These are phyloP conservation scores for Nephrotoma appendiculata DNA, from an alignment of 2,888 invertebrate species.

Conservation along the genomic window DNA sequence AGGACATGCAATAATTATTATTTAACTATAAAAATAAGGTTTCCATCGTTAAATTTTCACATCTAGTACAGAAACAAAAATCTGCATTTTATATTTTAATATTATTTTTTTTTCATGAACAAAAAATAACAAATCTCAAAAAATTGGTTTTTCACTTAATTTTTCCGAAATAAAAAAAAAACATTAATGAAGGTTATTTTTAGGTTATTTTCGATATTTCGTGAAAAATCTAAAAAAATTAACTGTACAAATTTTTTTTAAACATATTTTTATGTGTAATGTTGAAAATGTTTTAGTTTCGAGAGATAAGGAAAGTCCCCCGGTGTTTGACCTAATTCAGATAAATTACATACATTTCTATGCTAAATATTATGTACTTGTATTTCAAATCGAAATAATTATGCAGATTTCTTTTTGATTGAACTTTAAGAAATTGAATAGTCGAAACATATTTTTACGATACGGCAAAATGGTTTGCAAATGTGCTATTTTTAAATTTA, in stretches of 20 bases:
- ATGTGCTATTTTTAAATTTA: not conserved
- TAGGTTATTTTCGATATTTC: conserved; percentile 3
- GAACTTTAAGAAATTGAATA: not conserved
- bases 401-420: not conserved
- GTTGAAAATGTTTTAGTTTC: not conserved
- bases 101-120: not conserved
- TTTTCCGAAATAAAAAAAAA: not conserved
- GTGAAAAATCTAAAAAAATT: not conserved
- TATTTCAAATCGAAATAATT: not conserved
- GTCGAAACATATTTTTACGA: not conserved
- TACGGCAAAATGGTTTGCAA: conserved; percentile 1
- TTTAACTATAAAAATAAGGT: not conserved
- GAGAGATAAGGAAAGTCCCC: conserved; percentile 5
- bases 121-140: not conserved
- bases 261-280: not conserved
- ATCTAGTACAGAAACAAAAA: not conserved
- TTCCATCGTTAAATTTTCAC: not conserved
- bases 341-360: not conserved
- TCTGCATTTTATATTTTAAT: not conserved
- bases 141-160: not conserved
- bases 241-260: not conserved
- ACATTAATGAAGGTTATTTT: not conserved
- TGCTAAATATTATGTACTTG: conserved; percentile 19
- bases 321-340: not conserved
- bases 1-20: not conserved